Conservation (phyloP, 2,113 vertebrate species). For the Laterallus jamaicensis region DNA sequence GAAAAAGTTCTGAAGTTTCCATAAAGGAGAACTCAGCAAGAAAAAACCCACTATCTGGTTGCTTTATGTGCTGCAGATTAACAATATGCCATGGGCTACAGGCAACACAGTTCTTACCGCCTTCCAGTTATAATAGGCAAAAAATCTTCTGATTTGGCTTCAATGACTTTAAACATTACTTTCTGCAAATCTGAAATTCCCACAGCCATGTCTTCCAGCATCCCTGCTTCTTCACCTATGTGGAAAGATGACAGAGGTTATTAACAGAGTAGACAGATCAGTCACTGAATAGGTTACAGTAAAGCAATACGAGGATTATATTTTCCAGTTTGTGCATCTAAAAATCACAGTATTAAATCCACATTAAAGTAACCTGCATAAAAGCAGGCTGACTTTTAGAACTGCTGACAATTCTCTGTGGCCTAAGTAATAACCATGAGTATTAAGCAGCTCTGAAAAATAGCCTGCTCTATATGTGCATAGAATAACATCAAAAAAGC, state of each 20-base stretch:
- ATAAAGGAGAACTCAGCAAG: background rate
- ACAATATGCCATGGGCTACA: background rate
- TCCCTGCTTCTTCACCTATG: slow-evolving; percentile 94
- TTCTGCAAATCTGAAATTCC: slow-evolving; percentile 92
- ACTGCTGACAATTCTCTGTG: background rate
- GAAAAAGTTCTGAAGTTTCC: background rate
- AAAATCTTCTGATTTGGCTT: slow-evolving; percentile 89
- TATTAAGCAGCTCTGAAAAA: slow-evolving; percentile 4
- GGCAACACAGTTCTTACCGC: slow-evolving; percentile 80
- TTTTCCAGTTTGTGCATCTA: background rate
- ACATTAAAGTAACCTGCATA: slow-evolving; percentile 14
- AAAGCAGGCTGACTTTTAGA: background rate
- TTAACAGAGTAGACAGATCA: slow-evolving; percentile 7
- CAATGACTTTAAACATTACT: slow-evolving; percentile 91
- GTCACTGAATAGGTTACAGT: background rate
- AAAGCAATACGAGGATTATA: background rate
- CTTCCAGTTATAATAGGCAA: slow-evolving; percentile 90
- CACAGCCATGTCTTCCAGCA: slow-evolving; percentile 97
- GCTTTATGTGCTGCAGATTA: background rate
- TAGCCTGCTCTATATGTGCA: background rate
- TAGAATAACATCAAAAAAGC: background rate
- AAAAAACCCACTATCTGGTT: background rate
- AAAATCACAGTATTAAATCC: slow-evolving; percentile 1
- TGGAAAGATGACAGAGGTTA: slow-evolving; percentile 38
- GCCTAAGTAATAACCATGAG: background rate